phyloP scores from a whole-genome alignment of 2,888 invertebrate species.

The Pheosia tremula region DNA sequence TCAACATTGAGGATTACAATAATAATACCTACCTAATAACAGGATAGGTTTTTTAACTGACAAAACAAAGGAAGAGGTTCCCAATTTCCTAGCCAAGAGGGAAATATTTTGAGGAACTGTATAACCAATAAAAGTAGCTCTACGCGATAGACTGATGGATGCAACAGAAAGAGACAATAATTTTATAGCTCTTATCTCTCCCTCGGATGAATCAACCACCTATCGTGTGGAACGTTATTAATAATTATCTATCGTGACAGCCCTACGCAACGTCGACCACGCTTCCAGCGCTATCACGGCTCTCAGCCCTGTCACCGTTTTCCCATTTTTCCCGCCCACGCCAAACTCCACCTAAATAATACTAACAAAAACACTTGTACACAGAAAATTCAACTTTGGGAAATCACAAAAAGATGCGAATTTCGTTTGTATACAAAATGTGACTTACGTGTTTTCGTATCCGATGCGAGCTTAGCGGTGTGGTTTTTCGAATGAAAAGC shows the following conservation, averaged over 20 bases:
- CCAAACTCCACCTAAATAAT: conserved; percentile 14
- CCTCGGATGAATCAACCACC: too few relatives aligned
- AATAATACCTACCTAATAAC: too few relatives aligned
- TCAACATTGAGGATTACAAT: too few relatives aligned
- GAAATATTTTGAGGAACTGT: too few relatives aligned
- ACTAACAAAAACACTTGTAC: neutral
- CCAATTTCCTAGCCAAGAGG: too few relatives aligned
- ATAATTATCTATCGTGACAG: conserved; percentile 30
- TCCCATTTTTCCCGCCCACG: conserved; percentile 76
- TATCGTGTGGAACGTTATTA: too few relatives aligned
- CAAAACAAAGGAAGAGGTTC: too few relatives aligned
- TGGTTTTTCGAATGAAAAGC: conserved; percentile 79
- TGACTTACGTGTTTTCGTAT: conserved; percentile 40
- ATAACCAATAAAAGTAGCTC: too few relatives aligned
- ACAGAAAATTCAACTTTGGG: conserved; percentile 22
- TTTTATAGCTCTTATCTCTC: too few relatives aligned
- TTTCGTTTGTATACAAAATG: conserved; percentile 14
- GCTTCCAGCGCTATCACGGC: conserved; percentile 81
- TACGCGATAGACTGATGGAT: too few relatives aligned
- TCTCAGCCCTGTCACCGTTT: conserved; percentile 80
- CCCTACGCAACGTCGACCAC: conserved; percentile 66
- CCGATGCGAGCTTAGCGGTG: conserved; percentile 63
- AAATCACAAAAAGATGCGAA: neutral
- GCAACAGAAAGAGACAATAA: too few relatives aligned
- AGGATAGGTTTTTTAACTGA: too few relatives aligned